Base-by-base conservation (phyloP, 2,888 invertebrate species). In the Timema cristinae region DNA sequence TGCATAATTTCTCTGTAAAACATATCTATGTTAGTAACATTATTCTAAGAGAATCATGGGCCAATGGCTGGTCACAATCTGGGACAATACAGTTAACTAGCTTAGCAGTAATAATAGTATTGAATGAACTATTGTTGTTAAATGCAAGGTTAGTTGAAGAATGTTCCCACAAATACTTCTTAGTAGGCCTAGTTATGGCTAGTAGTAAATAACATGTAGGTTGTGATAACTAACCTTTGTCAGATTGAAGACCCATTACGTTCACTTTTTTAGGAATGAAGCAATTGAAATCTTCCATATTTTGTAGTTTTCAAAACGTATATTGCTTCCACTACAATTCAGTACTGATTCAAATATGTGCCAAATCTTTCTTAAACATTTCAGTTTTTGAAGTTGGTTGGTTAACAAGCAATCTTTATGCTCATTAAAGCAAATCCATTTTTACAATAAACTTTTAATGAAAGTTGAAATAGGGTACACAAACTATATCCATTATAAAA, bases 341-440 rank as follows among this genome's bases (percentile, higher is more conserved):
- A 32, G 32, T 32, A 32, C 32, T 32, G 32, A 32, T 32, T 32
- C 54, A 71, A 54, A 72, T 47, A 68, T 75, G 74, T 75, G 74
- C 74, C 74, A 75, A 75, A 75, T 72, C 71, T 68, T 67, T 67
- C 61, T 70, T 70, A 56, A 9, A 54, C 67, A 66, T 56, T 54
- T 50, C 56, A 71, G n/a, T 71, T 71, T 71, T 71, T 71, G 68
- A 70, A 68, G 71, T 49, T 68, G 67, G 67, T 69, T 32, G 32
- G 4, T 32, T 70, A 56, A 51, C 50, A 71, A 59, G 56, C 71
- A 67, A 70, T 67, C 16, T 71, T 68, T 69, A 72, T 73, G 73
- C 74, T 74, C 74, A 74, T 73, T 67, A 32, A 32, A 32, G 32
- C 32, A 32, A 32, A 32, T 32, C 32, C 32, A 32, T 32, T 32